phyloP scores from a whole-genome alignment of 2,113 vertebrate genomes.

The Bucco capensis region DNA sequence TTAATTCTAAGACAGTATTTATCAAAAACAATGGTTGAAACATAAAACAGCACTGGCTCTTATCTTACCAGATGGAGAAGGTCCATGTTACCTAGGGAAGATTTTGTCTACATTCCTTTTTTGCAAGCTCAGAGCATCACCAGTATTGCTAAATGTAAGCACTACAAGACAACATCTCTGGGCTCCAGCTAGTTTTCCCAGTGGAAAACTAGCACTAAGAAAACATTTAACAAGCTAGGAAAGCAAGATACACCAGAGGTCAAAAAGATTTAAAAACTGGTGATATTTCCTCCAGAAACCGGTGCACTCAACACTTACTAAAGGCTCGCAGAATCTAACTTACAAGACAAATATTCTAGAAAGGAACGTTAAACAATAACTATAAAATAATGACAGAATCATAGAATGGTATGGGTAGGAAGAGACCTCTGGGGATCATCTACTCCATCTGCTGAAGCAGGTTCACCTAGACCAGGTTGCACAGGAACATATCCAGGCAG shows the following conservation, averaged over 20 bases:
- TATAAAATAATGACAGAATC: background rate
- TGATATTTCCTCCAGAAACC: background rate
- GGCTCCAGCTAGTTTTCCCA: background rate
- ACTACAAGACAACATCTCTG: background rate
- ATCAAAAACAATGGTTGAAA: background rate
- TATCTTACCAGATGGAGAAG: background rate
- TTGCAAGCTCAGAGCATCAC: background rate
- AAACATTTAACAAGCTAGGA: background rate
- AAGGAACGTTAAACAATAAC: background rate
- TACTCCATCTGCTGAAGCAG: too few relatives aligned
- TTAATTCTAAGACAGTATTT: slow-evolving; percentile 8
- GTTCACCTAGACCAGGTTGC: too few relatives aligned
- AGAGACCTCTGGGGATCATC: too few relatives aligned
- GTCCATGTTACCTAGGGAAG: background rate
- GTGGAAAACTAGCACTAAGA: background rate
- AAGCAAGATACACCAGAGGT: background rate
- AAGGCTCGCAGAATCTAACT: background rate
- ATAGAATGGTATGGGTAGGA: too few relatives aligned
- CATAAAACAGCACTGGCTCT: background rate
- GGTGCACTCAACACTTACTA: background rate
- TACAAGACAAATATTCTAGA: background rate
- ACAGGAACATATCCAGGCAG: too few relatives aligned
- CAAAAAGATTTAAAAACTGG: background rate
- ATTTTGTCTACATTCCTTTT: background rate
- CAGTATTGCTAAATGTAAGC: background rate